Percentiles rank a stretch among this genome's conserved stretches.
Evolutionary conservation across 2,888 invertebrate species (phyloP).

Genomic region (Coronaproctus castanopsis): DNA sequence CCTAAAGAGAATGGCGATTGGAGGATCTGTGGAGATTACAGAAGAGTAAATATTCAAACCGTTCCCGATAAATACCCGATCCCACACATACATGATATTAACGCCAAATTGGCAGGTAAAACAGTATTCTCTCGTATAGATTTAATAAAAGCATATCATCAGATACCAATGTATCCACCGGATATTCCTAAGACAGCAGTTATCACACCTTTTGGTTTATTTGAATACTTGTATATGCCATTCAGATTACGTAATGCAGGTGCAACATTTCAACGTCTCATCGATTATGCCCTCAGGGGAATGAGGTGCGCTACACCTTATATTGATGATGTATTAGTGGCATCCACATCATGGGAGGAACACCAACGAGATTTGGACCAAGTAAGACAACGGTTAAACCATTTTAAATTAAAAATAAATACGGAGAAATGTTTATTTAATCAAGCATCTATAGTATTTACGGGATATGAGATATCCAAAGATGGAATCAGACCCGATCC

Average conservation of each 20-base stretch:
- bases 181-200: slow-evolving; percentile 17
- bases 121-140: slow-evolving; percentile 23
- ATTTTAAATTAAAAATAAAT: slow-evolving; percentile 23
- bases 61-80: slow-evolving; percentile 25
- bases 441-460: slow-evolving; percentile 17
- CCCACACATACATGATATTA: slow-evolving; percentile 23
- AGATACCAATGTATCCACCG: slow-evolving; percentile 24
- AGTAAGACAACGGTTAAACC: slow-evolving; percentile 17
- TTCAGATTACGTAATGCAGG: slow-evolving; percentile 19
- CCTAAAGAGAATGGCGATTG: slow-evolving; percentile 21
- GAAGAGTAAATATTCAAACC: slow-evolving; percentile 23
- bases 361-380: slow-evolving; percentile 16
- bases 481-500: slow-evolving; percentile 23
- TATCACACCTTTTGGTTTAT: slow-evolving; percentile 25
- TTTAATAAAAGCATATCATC: slow-evolving; percentile 24
- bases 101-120: slow-evolving; percentile 18
- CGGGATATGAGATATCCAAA: slow-evolving; percentile 20
- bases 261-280: slow-evolving; percentile 21
- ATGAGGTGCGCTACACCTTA: slow-evolving; percentile 18
- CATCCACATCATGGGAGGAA: slow-evolving; percentile 16
- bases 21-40: slow-evolving; percentile 26
- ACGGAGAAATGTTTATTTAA: slow-evolving; percentile 23
- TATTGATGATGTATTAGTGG: slow-evolving; percentile 20
- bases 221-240: slow-evolving; percentile 20
- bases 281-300: slow-evolving; percentile 17